Conservation (phyloP, 2,888 invertebrate genomes). For the Plebejus argus region DNA sequence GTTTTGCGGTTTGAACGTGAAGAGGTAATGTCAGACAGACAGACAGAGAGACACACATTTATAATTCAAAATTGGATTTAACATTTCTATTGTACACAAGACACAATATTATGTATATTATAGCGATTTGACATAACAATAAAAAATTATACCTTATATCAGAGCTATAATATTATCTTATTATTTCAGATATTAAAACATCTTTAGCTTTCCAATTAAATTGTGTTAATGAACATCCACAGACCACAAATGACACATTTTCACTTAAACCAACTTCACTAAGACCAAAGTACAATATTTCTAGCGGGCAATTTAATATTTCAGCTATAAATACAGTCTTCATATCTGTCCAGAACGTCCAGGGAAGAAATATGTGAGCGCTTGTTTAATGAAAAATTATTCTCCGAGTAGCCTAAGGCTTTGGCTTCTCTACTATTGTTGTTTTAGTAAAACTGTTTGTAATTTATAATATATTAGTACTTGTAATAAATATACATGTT, state of each 20-base stretch:
- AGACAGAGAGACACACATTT: too few species aligned
- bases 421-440: not conserved
- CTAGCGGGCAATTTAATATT: slow-evolving; percentile 25
- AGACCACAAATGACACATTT: not conserved
- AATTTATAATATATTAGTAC: not conserved
- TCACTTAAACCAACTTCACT: not conserved
- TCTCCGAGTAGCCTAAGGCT: not conserved
- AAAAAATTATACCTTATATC: not conserved
- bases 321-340: slow-evolving; percentile 29
- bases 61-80: too few species aligned
- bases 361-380: slow-evolving; percentile 34
- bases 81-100: too few species aligned
- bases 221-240: not conserved
- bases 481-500: too few species aligned
- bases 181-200: not conserved
- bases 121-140: too few species aligned
- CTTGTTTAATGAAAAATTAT: slow-evolving; percentile 44
- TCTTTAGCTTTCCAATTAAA: not conserved
- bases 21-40: too few species aligned
- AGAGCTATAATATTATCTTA: not conserved
- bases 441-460: not conserved
- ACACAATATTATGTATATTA: too few species aligned
- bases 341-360: slow-evolving; percentile 30
- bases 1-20: too few species aligned
- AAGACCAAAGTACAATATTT: slow-evolving; percentile 6